phyloP scores from a whole-genome alignment of 2,797 vertebrate species.

The Trematomus bernacchii region DNA sequence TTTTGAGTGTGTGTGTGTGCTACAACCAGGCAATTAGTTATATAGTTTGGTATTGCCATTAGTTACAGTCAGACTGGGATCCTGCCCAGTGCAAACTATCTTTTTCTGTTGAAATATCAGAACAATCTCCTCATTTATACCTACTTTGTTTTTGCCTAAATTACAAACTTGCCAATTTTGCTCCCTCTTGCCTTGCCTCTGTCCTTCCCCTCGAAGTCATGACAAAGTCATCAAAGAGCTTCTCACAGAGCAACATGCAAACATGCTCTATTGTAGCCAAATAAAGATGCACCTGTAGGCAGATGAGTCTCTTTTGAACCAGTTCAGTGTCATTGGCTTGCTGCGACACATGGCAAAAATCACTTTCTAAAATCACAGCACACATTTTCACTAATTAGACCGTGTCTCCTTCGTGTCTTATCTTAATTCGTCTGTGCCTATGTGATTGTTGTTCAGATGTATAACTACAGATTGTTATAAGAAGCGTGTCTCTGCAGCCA shows the following conservation, averaged over 20 bases:
- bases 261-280: neutral
- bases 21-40: neutral
- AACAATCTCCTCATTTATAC: conserved; percentile 9
- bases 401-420: neutral
- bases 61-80: conserved; percentile 1
- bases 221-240: neutral
- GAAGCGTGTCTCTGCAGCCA: neutral
- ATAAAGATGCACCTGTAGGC: neutral
- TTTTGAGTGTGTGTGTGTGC: neutral
- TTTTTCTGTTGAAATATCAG: neutral
- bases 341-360: conserved; percentile 21
- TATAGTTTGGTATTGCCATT: neutral
- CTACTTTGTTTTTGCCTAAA: conserved; percentile 18
- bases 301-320: neutral
- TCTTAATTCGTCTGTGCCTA: conserved; percentile 10
- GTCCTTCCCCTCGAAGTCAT: neutral
- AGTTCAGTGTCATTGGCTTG: neutral
- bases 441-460: conserved; percentile 15
- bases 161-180: neutral
- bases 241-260: conserved; percentile 1
- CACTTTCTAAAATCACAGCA: neutral
- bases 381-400: conserved; percentile 12
- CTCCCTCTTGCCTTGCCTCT: neutral
- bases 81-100: neutral
- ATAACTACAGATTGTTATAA: conserved; percentile 3